Base-by-base conservation (phyloP, 2,797 vertebrate species). In the Neoniphon sammara region DNA sequence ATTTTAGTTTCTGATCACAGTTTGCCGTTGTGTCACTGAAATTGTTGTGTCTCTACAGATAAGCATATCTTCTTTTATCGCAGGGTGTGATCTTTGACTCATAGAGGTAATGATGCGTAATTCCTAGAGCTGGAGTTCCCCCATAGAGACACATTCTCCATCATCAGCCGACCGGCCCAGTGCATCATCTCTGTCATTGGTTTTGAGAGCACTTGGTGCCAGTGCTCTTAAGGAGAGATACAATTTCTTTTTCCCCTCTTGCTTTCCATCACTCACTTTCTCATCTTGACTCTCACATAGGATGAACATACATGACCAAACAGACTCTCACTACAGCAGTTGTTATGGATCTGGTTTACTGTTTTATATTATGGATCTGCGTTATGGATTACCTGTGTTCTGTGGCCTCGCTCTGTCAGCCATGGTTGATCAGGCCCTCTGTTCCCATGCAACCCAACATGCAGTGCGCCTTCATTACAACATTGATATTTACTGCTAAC, bases 401-500 rank as follows among this genome's bases (percentile, higher is more conserved):
- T 69, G 75, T 21, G 39, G 73, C 42, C 62, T 31, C 1, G 50
- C 84, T 88, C 67, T 79, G 78, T 76, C 84, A 82, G 66, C 76
- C 84, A 80, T n/a, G 75, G 71, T 66, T 61, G 66, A 77, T 57
- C 65, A 59, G 64, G 25, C 68, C 21, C n/a, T 77, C 77, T 85
- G 81, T 85, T 87, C 66, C 78, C 80, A 85, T 82, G 81, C 72
- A 85, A 77, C 71, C 36, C 39, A 34, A 57, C 47, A 77, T 17
- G 6, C 58, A 71, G 53, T 66, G 25, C 50, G 39, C 67, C 64
- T 82, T 75, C 75, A 77, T 88, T 84, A 73, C 18, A 67, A 15
- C 80, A 30, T 77, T 81, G 84, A 87, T 85, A 77, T 88, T 79
- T 85, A 70, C 80, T 85, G 42, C 70, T 59, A 85, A 78, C 44